These are phyloP conservation scores for Cerceris rybyensis DNA, from an alignment of 2,888 invertebrate species.

Conservation along the genomic window DNA sequence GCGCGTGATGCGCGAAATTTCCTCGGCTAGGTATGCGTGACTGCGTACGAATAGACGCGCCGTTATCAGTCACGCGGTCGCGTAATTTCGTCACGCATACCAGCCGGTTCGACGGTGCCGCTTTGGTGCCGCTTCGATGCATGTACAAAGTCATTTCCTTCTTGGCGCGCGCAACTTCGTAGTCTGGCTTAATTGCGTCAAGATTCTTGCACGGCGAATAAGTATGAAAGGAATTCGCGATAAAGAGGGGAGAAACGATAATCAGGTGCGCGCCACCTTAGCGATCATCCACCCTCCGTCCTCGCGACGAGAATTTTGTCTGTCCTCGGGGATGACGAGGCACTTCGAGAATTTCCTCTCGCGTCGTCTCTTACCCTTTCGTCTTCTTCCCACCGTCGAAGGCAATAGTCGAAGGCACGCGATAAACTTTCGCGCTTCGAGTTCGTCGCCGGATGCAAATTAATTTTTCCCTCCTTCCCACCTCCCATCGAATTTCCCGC, in stretches of 20 bases:
- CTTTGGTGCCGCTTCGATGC: not conserved
- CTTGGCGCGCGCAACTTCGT: conserved; percentile 33
- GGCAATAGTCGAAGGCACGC: too few species aligned
- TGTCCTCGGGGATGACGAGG: not conserved
- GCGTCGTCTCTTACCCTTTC: not conserved
- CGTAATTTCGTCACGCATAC: conserved; percentile 37
- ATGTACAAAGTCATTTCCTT: conserved; percentile 25
- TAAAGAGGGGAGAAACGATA: conserved; percentile 17
- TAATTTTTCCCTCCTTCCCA: too few species aligned
- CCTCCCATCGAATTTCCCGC: too few species aligned
- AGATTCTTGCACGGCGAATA: conserved; percentile 21
- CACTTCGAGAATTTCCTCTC: not conserved
- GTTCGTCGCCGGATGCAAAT: too few species aligned
- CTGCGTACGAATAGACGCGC: conserved; percentile 23
- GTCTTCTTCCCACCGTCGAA: too few species aligned
- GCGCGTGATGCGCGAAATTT: conserved; percentile 30
- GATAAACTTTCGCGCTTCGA: too few species aligned
- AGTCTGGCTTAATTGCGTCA: conserved; percentile 24
- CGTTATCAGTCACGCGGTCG: conserved; percentile 46
- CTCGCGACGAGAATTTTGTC: not conserved
- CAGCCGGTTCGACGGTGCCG: not conserved
- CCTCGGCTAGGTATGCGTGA: conserved; percentile 30
- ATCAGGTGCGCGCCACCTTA: not conserved
- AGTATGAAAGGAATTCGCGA: conserved; percentile 16
- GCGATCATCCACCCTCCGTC: not conserved